These are phyloP conservation scores for Brachionus koreanus DNA, from an alignment of 1,140 invertebrate genomes.

Conservation along the genomic window DNA sequence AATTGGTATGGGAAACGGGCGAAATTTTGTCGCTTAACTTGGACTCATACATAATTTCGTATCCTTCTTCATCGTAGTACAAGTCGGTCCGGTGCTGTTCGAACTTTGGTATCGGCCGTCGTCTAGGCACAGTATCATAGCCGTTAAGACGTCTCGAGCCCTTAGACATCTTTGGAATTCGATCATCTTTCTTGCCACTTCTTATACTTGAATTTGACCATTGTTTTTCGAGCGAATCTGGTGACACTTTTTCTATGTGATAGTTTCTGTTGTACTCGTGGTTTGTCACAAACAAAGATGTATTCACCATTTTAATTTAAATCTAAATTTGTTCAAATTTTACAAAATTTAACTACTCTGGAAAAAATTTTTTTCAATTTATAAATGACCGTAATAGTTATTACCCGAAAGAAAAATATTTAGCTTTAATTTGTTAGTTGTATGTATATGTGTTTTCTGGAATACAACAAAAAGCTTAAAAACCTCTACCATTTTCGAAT, in stretches of 20 bases:
- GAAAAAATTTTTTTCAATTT: constrained; percentile 26
- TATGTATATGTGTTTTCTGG: neutral
- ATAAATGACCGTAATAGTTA: constrained; percentile 19
- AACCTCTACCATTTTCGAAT: neutral
- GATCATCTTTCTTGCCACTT: neutral
- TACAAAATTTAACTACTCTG: neutral
- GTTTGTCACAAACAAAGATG: neutral
- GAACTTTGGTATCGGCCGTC: neutral
- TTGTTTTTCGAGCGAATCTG: neutral
- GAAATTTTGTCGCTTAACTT: neutral
- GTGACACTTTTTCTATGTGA: neutral
- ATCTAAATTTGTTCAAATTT: neutral
- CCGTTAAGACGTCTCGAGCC: neutral
- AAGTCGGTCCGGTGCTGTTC: neutral
- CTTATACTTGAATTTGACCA: neutral
- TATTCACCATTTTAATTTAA: constrained; percentile 7
- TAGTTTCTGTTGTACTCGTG: neutral
- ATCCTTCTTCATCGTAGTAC: neutral
- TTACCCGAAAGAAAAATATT: constrained; percentile 19
- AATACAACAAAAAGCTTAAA: neutral
- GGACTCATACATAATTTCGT: constrained; percentile 7
- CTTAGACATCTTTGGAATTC: constrained; percentile 1
- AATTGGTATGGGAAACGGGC: neutral
- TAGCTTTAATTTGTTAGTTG: constrained; percentile 22
- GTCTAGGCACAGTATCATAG: neutral